Conservation (phyloP, 2,797 vertebrate genomes). For the Pipistrellus pipistrellus region DNA sequence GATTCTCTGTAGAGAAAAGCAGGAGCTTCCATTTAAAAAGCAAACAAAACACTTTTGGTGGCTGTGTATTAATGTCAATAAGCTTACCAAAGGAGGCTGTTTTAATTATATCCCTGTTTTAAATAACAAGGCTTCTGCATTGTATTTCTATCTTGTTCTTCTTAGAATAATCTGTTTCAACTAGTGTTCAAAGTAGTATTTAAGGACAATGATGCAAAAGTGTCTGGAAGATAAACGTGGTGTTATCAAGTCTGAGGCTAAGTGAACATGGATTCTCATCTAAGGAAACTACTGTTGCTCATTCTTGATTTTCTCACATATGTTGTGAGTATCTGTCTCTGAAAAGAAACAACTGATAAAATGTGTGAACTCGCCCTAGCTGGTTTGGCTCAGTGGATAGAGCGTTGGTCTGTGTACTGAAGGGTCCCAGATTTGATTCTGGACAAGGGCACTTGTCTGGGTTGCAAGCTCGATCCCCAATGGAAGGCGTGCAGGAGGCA, state of each 20-base stretch:
- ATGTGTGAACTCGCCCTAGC: not conserved
- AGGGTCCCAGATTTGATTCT: too few species aligned
- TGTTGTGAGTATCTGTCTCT: not conserved
- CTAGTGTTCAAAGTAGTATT: not conserved
- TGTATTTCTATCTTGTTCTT: not conserved
- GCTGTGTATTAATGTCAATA: not conserved
- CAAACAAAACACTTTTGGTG: not conserved
- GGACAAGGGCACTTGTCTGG: too few species aligned
- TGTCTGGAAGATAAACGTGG: not conserved
- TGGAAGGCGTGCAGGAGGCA: too few species aligned
- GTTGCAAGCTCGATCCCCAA: too few species aligned
- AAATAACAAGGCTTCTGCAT: not conserved
- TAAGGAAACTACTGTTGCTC: not conserved
- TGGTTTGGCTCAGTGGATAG: too few species aligned
- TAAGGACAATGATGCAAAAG: not conserved
- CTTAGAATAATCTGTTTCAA: not conserved
- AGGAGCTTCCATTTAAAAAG: not conserved
- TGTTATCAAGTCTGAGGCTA: not conserved
- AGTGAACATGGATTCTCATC: too few species aligned
- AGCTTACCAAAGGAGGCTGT: not conserved
- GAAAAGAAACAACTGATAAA: not conserved
- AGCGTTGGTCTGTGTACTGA: too few species aligned
- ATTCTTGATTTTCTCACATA: not conserved
- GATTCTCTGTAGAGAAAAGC: not conserved
- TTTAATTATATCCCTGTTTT: not conserved